phyloP scores from a whole-genome alignment of 2,797 vertebrate genomes.

The Florisuga fusca region DNA sequence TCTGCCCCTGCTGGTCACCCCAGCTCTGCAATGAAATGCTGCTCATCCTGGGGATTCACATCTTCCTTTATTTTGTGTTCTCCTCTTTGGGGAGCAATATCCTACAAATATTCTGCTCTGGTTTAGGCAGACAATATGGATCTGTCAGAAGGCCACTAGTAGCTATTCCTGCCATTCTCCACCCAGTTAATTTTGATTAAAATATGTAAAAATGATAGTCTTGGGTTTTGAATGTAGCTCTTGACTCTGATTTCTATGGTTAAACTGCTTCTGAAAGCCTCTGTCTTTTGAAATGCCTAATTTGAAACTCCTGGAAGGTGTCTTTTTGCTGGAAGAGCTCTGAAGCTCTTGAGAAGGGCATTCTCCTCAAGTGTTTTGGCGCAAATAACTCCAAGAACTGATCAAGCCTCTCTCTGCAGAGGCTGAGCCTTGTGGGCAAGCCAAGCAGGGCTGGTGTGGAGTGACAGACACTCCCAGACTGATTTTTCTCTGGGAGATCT shows the following conservation, averaged over 20 bases:
- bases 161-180: background rate
- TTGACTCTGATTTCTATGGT: background rate
- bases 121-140: background rate
- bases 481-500: background rate
- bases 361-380: rapidly evolving
- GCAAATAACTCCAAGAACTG: background rate
- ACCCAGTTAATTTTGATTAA: background rate
- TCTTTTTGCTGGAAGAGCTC: background rate
- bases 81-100: background rate
- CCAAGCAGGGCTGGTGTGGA: background rate
- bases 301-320: background rate
- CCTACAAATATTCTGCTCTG: background rate
- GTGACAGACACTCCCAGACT: background rate
- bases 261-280: background rate
- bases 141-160: background rate
- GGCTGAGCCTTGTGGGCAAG: background rate
- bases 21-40: rapidly evolving
- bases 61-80: background rate
- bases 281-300: background rate
- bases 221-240: background rate
- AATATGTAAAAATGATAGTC: background rate
- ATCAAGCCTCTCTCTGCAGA: rapidly evolving
- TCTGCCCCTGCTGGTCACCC: background rate
- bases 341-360: background rate
- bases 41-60: background rate